These are phyloP conservation scores for Athalia rosae DNA, from an alignment of 2,888 invertebrate genomes.

Conservation along the genomic window DNA sequence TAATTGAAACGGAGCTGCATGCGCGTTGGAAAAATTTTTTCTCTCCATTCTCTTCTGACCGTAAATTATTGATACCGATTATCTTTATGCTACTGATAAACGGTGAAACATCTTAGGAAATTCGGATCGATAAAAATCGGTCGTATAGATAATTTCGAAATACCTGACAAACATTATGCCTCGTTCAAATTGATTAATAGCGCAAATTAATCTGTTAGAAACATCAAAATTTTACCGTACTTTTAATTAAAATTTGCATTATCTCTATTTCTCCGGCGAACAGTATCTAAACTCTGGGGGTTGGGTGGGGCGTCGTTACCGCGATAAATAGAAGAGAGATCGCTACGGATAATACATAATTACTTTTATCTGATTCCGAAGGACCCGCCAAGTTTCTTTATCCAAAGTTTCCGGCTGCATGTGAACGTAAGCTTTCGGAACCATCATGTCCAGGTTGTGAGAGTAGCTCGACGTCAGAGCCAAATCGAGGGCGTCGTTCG, in stretches of 20 bases:
- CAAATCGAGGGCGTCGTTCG: constrained; percentile 83
- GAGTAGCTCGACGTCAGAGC: constrained; percentile 81
- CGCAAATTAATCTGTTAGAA: background rate
- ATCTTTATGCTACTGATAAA: constrained; percentile 49
- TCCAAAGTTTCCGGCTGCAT: constrained; percentile 83
- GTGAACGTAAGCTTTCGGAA: constrained; percentile 74
- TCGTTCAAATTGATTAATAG: background rate
- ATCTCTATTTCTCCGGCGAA: no score
- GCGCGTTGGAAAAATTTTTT: background rate
- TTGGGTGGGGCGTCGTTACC: no score
- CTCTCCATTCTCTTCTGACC: constrained; percentile 52
- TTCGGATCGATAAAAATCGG: constrained; percentile 30
- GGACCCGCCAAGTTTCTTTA: constrained; percentile 79
- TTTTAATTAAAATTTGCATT: no score
- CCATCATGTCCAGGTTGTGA: constrained; percentile 77
- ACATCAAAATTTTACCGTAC: background rate
- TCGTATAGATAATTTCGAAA: constrained; percentile 1
- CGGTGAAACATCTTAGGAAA: background rate
- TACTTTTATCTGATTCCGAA: constrained; percentile 76
- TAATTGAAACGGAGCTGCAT: constrained; percentile 26
- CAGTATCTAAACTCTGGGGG: no score
- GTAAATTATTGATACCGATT: constrained; percentile 58
- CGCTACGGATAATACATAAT: background rate
- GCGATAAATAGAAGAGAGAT: no score
- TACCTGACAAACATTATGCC: background rate